Percentiles rank a stretch among this genome's conserved stretches.
phyloP scores from a whole-genome alignment of 2,797 vertebrate species.

The Triplophysa yarkandensis region DNA sequence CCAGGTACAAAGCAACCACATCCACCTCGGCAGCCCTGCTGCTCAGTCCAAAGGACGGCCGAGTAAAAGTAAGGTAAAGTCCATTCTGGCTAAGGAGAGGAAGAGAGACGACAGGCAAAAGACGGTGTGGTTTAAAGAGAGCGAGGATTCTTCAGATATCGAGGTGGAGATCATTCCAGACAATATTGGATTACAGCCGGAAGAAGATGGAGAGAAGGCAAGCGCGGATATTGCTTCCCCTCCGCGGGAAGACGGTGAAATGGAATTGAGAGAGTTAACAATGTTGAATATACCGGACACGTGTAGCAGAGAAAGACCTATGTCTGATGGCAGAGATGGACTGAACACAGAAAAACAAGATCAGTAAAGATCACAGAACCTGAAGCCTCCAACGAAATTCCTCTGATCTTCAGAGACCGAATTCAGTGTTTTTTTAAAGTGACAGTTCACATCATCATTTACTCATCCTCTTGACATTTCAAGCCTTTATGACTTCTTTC shows the following conservation, averaged over 20 bases:
- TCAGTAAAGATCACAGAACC: conserved; percentile 29
- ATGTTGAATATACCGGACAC: conserved; percentile 52
- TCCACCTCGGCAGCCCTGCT: conserved; percentile 66
- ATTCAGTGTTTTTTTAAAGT: not conserved
- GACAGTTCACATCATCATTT: too few relatives aligned
- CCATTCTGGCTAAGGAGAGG: conserved; percentile 83
- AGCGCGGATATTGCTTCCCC: conserved; percentile 65
- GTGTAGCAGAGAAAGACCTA: conserved; percentile 39
- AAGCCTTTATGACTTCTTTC: too few relatives aligned
- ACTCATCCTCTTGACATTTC: too few relatives aligned
- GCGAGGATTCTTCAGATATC: conserved; percentile 83
- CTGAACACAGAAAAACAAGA: conserved; percentile 50
- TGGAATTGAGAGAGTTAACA: conserved; percentile 54
- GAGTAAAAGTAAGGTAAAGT: conserved; percentile 67
- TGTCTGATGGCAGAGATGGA: conserved; percentile 57
- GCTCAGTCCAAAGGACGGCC: conserved; percentile 46
- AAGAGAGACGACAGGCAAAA: conserved; percentile 82
- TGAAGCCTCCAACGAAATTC: not conserved
- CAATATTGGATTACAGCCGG: conserved; percentile 68
- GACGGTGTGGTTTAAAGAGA: conserved; percentile 92
- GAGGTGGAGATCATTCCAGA: conserved; percentile 85
- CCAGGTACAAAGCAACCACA: conserved; percentile 67
- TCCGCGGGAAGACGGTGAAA: conserved; percentile 56
- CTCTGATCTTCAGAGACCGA: conserved; percentile 14
- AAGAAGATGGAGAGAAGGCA: conserved; percentile 65